phyloP scores from a whole-genome alignment of 2,888 invertebrate genomes.

The Syrista parreyssii region DNA sequence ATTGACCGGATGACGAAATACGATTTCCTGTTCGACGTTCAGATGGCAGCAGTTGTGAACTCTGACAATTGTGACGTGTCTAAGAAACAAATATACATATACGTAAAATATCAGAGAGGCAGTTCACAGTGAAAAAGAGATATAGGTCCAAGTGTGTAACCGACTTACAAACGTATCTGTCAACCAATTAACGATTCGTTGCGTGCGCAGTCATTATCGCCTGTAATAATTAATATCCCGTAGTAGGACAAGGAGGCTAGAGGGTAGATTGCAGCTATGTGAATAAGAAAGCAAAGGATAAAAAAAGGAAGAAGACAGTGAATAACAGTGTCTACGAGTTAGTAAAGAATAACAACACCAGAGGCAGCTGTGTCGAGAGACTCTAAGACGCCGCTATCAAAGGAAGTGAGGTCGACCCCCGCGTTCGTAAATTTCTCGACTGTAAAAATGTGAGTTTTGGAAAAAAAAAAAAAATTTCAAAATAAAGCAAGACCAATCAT shows the following conservation, averaged over 20 bases:
- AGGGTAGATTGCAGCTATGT: not conserved
- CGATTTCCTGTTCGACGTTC: conserved; percentile 1
- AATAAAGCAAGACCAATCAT: not conserved
- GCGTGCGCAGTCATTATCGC: conserved; percentile 37
- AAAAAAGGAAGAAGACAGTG: conserved; percentile 26
- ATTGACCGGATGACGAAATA: conserved; percentile 2
- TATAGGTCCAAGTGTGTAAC: not conserved
- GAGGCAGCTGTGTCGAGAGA: conserved; percentile 45
- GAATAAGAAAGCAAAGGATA: conserved; percentile 17
- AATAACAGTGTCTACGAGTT: conserved; percentile 19
- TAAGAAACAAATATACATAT: not conserved
- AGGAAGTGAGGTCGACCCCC: conserved; percentile 64
- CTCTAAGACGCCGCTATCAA: conserved; percentile 61
- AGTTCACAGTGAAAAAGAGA: not conserved
- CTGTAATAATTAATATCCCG: conserved; percentile 56
- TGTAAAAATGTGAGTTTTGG: not conserved
- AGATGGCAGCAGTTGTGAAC: not conserved
- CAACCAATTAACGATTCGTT: conserved; percentile 46
- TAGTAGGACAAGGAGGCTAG: conserved; percentile 10
- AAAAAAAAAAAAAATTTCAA: too few species aligned
- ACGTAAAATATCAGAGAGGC: not conserved
- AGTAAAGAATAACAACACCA: conserved; percentile 12
- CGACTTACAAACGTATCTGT: conserved; percentile 30
- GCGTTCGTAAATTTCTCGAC: conserved; percentile 30
- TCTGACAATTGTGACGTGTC: too few species aligned